Evolutionary conservation across 2,888 invertebrate genomes (phyloP).

Genomic region (Coremacera marginata): DNA sequence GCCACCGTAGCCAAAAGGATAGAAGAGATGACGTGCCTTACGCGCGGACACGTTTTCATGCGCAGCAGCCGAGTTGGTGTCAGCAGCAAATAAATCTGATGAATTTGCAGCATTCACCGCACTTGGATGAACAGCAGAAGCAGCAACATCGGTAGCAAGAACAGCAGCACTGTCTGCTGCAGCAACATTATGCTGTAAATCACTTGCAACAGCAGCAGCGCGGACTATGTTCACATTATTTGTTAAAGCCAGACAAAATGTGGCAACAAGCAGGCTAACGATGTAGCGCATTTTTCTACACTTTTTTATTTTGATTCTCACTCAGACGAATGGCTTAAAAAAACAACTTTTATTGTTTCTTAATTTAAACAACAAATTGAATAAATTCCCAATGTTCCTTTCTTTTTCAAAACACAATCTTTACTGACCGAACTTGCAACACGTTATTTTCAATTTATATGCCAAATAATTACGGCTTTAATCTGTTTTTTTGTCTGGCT

Average conservation of each 20-base stretch:
- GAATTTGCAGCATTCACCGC: constrained; percentile 40
- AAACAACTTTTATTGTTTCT: not conserved
- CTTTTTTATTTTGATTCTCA: not conserved
- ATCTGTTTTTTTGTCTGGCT: not conserved
- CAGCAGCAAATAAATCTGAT: constrained; percentile 60
- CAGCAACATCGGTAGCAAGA: constrained; percentile 36
- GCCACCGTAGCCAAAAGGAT: constrained; percentile 46
- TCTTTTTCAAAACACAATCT: not conserved
- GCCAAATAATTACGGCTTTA: not conserved
- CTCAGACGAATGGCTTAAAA: not conserved
- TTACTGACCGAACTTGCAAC: not conserved
- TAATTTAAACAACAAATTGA: not conserved
- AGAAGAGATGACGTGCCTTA: constrained; percentile 41
- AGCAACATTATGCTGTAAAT: constrained; percentile 11
- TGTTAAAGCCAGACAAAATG: constrained; percentile 1
- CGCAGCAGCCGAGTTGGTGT: constrained; percentile 54
- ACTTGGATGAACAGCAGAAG: constrained; percentile 43
- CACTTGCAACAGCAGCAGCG: constrained; percentile 6
- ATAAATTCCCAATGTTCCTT: not conserved
- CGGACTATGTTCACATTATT: not conserved
- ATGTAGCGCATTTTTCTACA: constrained; percentile 4
- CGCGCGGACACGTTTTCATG: constrained; percentile 36
- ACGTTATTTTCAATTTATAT: constrained; percentile 31
- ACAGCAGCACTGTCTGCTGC: constrained; percentile 23
- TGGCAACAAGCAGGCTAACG: not conserved